phyloP scores from a whole-genome alignment of 2,888 invertebrate species.

The Trachelus tabidus region DNA sequence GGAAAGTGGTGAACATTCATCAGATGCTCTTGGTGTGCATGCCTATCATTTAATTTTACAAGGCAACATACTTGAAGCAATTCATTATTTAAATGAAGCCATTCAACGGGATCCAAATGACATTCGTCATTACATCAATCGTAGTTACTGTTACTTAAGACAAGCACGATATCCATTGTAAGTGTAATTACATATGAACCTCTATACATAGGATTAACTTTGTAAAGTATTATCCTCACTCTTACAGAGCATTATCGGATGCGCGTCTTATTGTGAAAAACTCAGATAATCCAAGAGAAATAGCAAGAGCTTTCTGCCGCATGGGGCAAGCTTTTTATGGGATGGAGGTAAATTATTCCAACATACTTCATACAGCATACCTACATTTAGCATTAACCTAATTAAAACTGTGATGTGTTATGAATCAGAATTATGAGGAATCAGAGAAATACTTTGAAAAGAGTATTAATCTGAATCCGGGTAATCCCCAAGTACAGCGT shows the following conservation, averaged over 20 bases:
- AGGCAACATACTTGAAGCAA: slow-evolving; percentile 24
- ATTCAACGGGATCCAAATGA: slow-evolving; percentile 26
- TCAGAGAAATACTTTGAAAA: background rate
- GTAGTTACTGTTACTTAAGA: slow-evolving; percentile 35
- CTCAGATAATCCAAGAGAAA: slow-evolving; percentile 13
- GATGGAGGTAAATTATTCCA: slow-evolving; percentile 23
- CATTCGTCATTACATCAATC: slow-evolving; percentile 34
- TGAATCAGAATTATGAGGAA: background rate
- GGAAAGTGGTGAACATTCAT: slow-evolving; percentile 17
- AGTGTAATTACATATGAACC: slow-evolving; percentile 11
- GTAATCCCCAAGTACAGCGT: background rate
- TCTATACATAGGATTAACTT: background rate
- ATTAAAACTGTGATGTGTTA: background rate
- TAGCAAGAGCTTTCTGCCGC: slow-evolving; percentile 31
- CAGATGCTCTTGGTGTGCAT: slow-evolving; percentile 25
- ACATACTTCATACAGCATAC: background rate
- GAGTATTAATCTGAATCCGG: background rate
- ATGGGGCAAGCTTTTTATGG: slow-evolving; percentile 33
- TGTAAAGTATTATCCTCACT: background rate
- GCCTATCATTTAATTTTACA: slow-evolving; percentile 21
- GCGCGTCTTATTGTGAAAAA: slow-evolving; percentile 23
- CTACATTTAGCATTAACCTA: background rate
- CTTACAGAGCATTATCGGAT: slow-evolving; percentile 33
- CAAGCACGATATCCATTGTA: slow-evolving; percentile 25
- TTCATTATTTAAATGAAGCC: slow-evolving; percentile 25